Conservation (phyloP, 2,113 vertebrate species). For the Peromyscus maniculatus region DNA sequence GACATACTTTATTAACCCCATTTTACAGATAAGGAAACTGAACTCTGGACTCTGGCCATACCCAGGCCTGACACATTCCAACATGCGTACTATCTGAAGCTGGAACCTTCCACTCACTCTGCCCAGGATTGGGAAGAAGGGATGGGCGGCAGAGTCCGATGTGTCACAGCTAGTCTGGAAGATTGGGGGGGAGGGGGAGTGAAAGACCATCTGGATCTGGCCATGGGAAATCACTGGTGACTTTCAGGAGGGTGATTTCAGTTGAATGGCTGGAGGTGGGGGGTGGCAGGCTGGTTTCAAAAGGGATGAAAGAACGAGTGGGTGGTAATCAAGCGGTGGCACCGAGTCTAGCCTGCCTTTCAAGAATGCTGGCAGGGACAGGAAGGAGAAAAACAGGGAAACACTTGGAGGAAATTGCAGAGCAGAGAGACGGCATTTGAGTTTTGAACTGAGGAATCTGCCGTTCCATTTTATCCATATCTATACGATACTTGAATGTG, state of each 20-base stretch:
- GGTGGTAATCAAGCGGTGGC: background rate
- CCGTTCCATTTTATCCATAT: background rate
- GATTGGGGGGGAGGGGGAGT: background rate
- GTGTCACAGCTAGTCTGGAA: background rate
- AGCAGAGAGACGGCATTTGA: background rate
- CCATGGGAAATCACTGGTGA: background rate
- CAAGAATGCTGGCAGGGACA: constrained; percentile 47
- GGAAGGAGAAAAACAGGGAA: constrained; percentile 18
- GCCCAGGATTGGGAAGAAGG: background rate
- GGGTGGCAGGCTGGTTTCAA: constrained; percentile 38
- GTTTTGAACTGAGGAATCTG: background rate
- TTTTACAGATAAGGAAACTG: constrained; percentile 72
- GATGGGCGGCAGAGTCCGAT: background rate
- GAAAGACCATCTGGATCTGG: constrained; percentile 17
- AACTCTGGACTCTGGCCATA: constrained; percentile 58
- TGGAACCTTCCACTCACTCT: background rate
- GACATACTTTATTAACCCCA: constrained; percentile 55
- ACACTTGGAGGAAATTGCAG: background rate
- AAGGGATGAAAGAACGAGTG: constrained; percentile 37
- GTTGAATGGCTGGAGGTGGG: constrained; percentile 27
- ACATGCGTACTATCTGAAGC: background rate
- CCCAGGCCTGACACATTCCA: background rate
- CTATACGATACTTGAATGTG: background rate
- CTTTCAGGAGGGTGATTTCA: constrained; percentile 10
- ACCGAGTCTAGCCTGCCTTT: background rate